Percentiles rank a stretch among this genome's conserved stretches.
These are phyloP conservation scores for Condylura cristata DNA, from an alignment of 2,113 vertebrate genomes.

Conservation along the genomic window DNA sequence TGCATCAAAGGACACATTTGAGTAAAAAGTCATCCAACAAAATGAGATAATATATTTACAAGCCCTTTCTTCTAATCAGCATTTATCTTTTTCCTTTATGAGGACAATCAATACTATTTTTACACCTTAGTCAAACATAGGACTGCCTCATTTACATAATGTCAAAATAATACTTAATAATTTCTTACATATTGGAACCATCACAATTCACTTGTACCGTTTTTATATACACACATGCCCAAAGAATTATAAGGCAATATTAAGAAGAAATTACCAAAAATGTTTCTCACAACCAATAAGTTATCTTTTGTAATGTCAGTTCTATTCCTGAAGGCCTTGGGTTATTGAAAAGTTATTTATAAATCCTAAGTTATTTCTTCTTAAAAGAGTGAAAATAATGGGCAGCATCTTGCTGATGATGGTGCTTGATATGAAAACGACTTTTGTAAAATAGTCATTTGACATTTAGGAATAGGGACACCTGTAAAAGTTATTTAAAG, in stretches of 20 bases:
- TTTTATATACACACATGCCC: accelerated
- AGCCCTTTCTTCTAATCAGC: background rate
- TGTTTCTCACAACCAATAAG: background rate
- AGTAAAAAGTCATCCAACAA: background rate
- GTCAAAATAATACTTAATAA: background rate
- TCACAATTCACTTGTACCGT: background rate
- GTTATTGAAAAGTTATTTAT: background rate
- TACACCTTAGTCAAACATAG: no score
- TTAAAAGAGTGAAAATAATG: background rate
- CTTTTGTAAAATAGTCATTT: background rate
- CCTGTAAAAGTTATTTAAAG: background rate
- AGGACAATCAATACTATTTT: background rate
- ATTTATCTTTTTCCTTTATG: background rate
- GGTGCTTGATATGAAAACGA: background rate
- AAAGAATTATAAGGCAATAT: background rate
- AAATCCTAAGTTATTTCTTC: background rate
- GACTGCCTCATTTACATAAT: background rate
- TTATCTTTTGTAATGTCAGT: background rate
- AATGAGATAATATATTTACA: background rate
- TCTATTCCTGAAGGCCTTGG: background rate
- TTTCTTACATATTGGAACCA: background rate
- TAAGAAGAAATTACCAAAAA: background rate
- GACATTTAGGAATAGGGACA: background rate
- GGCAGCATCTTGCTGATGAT: background rate
- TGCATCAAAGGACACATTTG: background rate